Conservation (phyloP, 2,113 vertebrate genomes). For the Peromyscus maniculatus region DNA sequence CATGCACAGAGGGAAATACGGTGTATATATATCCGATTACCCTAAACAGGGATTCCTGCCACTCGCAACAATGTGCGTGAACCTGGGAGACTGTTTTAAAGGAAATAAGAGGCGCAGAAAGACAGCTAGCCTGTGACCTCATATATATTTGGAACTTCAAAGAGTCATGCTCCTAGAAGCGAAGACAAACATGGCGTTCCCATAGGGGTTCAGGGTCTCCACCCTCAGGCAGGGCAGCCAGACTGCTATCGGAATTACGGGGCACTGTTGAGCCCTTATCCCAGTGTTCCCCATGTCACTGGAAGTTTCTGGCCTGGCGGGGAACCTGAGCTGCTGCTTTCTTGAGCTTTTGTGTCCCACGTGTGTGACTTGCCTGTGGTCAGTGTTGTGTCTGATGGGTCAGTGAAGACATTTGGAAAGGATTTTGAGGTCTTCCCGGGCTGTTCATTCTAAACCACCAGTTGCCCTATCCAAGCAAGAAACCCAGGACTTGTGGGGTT, state of each 20-base stretch:
- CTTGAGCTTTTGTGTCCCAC: not conserved
- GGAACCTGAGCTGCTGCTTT: conserved; percentile 3
- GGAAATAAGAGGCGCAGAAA: not conserved
- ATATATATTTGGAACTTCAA: not conserved
- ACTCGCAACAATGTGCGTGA: not conserved
- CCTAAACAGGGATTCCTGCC: not conserved
- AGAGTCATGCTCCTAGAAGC: not conserved
- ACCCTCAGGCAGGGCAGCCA: too few relatives aligned
- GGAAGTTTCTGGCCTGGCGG: not conserved
- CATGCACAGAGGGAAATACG: too few relatives aligned
- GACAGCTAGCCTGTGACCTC: not conserved
- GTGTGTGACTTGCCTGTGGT: not conserved
- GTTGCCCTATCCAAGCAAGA: not conserved
- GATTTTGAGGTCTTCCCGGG: not conserved
- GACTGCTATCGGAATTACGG: not conserved
- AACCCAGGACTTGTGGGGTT: too few relatives aligned
- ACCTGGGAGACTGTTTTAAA: not conserved
- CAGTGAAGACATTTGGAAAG: not conserved
- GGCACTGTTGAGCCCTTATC: not conserved
- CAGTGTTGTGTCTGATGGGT: not conserved
- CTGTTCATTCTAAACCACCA: not conserved
- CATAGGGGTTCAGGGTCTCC: not conserved
- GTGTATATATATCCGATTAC: too few relatives aligned
- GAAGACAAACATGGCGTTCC: not conserved
- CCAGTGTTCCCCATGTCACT: not conserved